Base-by-base conservation (phyloP, 2,113 vertebrate genomes). In the Carassius gibelio region DNA sequence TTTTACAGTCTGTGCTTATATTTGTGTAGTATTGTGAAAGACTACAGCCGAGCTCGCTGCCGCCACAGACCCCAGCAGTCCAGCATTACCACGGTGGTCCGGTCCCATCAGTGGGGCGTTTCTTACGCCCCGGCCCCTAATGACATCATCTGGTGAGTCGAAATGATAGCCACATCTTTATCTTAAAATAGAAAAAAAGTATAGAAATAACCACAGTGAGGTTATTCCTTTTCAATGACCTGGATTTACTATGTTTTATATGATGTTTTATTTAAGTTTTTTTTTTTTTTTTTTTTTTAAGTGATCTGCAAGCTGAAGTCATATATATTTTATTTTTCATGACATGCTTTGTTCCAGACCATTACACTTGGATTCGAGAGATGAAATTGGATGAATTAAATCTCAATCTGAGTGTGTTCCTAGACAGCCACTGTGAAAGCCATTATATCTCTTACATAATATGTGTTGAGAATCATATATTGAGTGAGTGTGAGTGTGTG, bases 141-240 rank as follows among this genome's bases (percentile, higher is more conserved):
- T 62, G 97, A 99, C 91, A 97, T 99, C 84, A 97, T 98, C 91
- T 99, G 98, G 98, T 99, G 91, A 96, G 94, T 90, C 15, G 3
- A 59, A 19, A 36, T 17, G 3, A 19, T 21, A 55, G 50, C 9
- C 48, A 57, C 36, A 19, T 59, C 52, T 59, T 36, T 8, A 59
- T 36, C 48, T 13, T 57, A 7, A 34, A 78, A 59, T 4, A 52
- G 9, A 14, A 55, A 36, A 72, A 34, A 57, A 52, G 0, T 17
- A 75, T 30, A 75, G 19, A 2, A 72, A 72, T 13, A n/a, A 42
- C 66, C 15, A 0, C 66, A 72, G 36, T 11, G 36, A 42, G 17
- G 17, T 10, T n/a, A n/a, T 64, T 45, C 1, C 15, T 36, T 68
- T 36, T 17, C 42, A 45, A 36, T 4, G 30, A 36, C 36, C 15